Evolutionary conservation across 2,888 invertebrate genomes (phyloP), one percentile per base, ranked within the genome.

Genomic region (Chloroclystis v-ata): DNA sequence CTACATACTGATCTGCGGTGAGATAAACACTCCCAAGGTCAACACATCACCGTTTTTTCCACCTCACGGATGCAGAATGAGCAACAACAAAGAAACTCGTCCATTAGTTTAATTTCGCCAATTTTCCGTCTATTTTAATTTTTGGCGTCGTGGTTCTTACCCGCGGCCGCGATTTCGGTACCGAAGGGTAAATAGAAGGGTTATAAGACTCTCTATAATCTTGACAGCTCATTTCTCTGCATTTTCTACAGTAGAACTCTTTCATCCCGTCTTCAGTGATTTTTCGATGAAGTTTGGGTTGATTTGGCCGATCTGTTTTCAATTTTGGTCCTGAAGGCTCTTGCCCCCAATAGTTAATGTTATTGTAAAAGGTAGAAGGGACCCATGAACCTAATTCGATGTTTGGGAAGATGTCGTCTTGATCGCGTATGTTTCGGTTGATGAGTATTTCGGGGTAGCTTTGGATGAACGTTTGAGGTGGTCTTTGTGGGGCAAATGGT

Each of bases 51-150:
- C 54, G 57, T 71, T 73, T 76, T 75, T 74, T 67, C 60, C 58
- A 49, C 54, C 35, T 69, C 65, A 68, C 59, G 61, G 63, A 70
- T 67, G 69, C 68, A 65, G 68, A 59, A 71, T 72, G 72, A 72
- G 70, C 74, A 73, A 74, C 75, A 77, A 78, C 78, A 78, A 78
- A 73, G 61, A 60, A 59, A 61, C 65, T 58, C 56, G 61, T 57
- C 61, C 56, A 75, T 83, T 78, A 86, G 71, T 84, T 82, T 78
- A 87, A 81, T 81, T 84, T 87, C 62, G 75, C 81, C 72, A 87
- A 72, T 81, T 87, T 87, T 9, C 87, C 87, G 42, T 87, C 86
- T 47, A 87, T 65, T 65, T 82, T 87, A 32, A 83, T 62, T 65
- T 79, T 86, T 4, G 74, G 69, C 29, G 86, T 85, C 7, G 86